These are phyloP conservation scores for Dexiosoma caninum DNA, from an alignment of 2,888 invertebrate species.

Conservation along the genomic window DNA sequence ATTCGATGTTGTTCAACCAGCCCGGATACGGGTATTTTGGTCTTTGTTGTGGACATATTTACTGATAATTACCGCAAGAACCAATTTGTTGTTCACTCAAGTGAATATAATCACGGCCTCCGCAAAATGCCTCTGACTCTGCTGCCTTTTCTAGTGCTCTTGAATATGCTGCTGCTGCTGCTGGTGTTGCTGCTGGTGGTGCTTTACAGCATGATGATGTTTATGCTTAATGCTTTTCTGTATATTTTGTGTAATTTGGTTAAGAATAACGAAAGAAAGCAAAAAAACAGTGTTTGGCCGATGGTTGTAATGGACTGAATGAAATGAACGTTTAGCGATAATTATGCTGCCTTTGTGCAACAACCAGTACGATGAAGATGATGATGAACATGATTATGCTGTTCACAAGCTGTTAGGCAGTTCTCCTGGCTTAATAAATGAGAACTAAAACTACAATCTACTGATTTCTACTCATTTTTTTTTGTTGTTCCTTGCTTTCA, in stretches of 20 bases:
- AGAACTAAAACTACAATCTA: conserved; percentile 29
- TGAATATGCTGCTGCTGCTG: neutral
- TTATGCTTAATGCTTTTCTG: conserved; percentile 25
- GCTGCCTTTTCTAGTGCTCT: neutral
- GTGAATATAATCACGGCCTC: conserved; percentile 43
- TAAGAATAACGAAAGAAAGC: neutral
- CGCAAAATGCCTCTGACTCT: conserved; percentile 8
- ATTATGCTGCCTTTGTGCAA: conserved; percentile 42
- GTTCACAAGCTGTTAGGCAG: conserved; percentile 20
- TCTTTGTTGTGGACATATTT: conserved; percentile 49
- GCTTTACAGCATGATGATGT: neutral
- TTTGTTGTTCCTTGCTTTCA: neutral
- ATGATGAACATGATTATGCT: conserved; percentile 14
- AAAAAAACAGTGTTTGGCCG: neutral
- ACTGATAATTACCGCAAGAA: conserved; percentile 67
- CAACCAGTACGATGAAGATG: neutral
- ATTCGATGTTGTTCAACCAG: too few species aligned
- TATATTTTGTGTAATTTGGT: conserved; percentile 4
- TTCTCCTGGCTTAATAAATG: conserved; percentile 41
- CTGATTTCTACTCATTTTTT: neutral
- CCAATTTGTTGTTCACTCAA: conserved; percentile 66
- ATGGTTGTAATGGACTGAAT: conserved; percentile 36
- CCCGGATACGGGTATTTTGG: conserved; percentile 43
- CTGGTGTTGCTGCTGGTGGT: neutral
- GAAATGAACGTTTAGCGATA: conserved; percentile 52